phyloP scores from a whole-genome alignment of 1,140 invertebrate species.

The Triops longicaudatus region DNA sequence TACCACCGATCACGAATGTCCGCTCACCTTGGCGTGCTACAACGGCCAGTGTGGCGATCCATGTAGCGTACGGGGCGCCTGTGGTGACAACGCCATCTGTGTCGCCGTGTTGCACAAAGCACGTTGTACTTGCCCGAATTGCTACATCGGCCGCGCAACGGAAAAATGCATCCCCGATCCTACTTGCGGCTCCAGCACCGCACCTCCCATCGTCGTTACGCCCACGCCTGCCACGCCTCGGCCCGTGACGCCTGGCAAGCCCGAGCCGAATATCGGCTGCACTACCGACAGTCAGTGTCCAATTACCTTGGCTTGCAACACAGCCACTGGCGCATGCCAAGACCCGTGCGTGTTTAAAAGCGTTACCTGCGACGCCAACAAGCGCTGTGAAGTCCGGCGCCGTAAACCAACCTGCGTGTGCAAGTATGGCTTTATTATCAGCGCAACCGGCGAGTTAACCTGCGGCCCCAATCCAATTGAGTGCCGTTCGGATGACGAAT shows the following conservation, averaged over 20 bases:
- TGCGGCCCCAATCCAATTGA: slow-evolving; percentile 54
- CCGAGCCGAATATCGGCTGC: slow-evolving; percentile 41
- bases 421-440: slow-evolving; percentile 75
- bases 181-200: slow-evolving; percentile 47
- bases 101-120: slow-evolving; percentile 69
- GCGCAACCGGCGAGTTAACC: slow-evolving; percentile 68
- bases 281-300: slow-evolving; percentile 61
- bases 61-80: slow-evolving; percentile 73
- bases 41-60: slow-evolving; percentile 75
- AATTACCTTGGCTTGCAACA: slow-evolving; percentile 60
- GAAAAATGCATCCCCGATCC: slow-evolving; percentile 65
- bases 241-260: slow-evolving; percentile 34
- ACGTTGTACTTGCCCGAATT: slow-evolving; percentile 75
- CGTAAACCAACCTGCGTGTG: slow-evolving; percentile 79
- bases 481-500: slow-evolving; percentile 72
- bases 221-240: slow-evolving; percentile 27
- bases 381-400: slow-evolving; percentile 76
- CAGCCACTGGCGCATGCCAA: slow-evolving; percentile 56
- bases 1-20: slow-evolving; percentile 79
- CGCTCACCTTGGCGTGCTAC: slow-evolving; percentile 81
- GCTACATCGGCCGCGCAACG: slow-evolving; percentile 69
- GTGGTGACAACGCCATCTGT: slow-evolving; percentile 80
- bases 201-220: slow-evolving; percentile 18
- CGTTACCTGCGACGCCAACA: slow-evolving; percentile 59
- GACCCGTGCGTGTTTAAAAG: slow-evolving; percentile 57